phyloP scores from a whole-genome alignment of 2,797 vertebrate species.

The Rhodeus uyekii region DNA sequence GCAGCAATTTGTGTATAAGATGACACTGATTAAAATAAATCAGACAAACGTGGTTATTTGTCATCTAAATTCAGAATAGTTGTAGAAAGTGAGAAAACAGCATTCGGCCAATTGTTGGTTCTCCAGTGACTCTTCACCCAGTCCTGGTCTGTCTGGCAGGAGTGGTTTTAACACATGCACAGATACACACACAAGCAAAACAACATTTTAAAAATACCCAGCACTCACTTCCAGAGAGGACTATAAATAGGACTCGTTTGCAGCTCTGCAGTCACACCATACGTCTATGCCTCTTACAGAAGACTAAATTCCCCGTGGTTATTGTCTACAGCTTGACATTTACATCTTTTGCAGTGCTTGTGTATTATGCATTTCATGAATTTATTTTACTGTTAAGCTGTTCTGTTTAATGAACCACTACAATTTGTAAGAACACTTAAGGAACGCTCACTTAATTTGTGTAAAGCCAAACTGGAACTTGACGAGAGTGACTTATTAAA shows the following conservation, averaged over 20 bases:
- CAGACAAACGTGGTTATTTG: neutral
- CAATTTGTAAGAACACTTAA: neutral
- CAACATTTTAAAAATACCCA: constrained; percentile 47
- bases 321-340: neutral
- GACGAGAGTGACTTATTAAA: neutral
- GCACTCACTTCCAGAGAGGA: constrained; percentile 5
- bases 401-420: neutral
- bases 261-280: neutral
- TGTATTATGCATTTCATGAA: neutral
- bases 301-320: no score
- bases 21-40: neutral
- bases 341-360: neutral
- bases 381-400: neutral
- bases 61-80: neutral
- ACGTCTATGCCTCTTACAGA: no score
- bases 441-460: neutral
- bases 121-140: neutral
- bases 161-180: constrained; percentile 22
- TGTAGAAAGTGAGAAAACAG: neutral
- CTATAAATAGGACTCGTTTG: constrained; percentile 44
- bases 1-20: neutral
- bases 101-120: neutral
- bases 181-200: constrained; percentile 32
- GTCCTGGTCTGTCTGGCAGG: neutral
- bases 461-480: neutral